These are phyloP conservation scores for Platygyra sinensis DNA, from an alignment of 64 coral and sea anemone genomes.

Conservation along the genomic window DNA sequence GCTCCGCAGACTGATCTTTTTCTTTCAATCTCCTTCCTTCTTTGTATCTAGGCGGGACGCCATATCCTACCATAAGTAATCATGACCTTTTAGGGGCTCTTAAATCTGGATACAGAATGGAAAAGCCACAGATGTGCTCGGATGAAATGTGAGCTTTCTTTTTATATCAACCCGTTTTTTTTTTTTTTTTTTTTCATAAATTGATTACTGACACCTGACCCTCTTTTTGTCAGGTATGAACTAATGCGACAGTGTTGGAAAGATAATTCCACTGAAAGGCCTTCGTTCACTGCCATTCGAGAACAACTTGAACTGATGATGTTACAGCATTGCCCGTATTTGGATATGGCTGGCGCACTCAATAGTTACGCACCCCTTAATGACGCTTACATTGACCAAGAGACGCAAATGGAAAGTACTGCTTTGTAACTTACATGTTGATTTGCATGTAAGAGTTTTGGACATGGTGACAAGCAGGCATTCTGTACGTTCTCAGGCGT, in stretches of 20 bases:
- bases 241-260: background rate
- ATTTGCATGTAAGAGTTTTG: background rate
- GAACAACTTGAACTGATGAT: constrained; percentile 14
- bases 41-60: constrained; percentile 21
- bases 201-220: background rate
- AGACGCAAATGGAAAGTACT: background rate
- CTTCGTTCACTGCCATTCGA: background rate
- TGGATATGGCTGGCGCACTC: background rate
- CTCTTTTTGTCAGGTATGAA: background rate
- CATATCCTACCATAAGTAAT: constrained; percentile 53
- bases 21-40: no score
- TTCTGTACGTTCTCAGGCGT: no score
- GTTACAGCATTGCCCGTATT: background rate
- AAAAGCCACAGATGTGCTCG: constrained; percentile 26
- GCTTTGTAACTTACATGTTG: background rate
- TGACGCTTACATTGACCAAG: background rate
- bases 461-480: no score
- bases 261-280: background rate
- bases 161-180: no score
- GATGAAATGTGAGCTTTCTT: constrained; percentile 41
- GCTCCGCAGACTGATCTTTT: background rate
- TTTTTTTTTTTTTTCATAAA: no score
- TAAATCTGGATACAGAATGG: constrained; percentile 51
- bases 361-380: background rate
- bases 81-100: background rate